Evolutionary conservation across 2,113 vertebrate genomes (phyloP).

Genomic region (Chamaetylas fuelleborni): DNA sequence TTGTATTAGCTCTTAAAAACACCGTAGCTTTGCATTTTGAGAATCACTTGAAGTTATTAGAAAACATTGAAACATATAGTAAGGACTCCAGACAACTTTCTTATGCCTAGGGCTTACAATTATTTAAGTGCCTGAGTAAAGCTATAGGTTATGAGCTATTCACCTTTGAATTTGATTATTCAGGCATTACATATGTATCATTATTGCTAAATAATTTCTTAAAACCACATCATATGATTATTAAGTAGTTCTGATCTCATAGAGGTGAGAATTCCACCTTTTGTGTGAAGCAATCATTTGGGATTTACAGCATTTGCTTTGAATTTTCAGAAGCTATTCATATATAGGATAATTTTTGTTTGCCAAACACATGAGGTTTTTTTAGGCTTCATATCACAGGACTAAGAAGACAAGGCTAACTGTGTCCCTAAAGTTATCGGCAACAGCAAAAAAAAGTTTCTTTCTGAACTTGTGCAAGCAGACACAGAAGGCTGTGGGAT

Average conservation of each 20-base stretch:
- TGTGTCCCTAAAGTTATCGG: background rate
- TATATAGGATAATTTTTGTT: background rate
- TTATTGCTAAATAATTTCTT: background rate
- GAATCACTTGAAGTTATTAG: background rate
- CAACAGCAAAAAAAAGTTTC: background rate
- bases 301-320: background rate
- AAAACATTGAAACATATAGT: background rate
- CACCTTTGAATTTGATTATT: background rate
- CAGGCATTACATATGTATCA: background rate
- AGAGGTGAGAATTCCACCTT: background rate
- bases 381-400: background rate
- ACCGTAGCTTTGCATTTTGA: background rate
- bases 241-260: background rate
- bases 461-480: background rate
- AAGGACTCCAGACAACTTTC: background rate
- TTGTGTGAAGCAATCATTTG: background rate
- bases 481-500: background rate
- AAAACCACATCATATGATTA: background rate
- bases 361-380: background rate
- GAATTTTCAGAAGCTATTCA: background rate
- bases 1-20: background rate
- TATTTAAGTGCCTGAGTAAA: background rate
- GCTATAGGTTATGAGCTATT: background rate
- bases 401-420: background rate
- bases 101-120: background rate